Evolutionary conservation across 1,140 invertebrate genomes (phyloP).

Genomic region (Acromyrmex heyeri): DNA sequence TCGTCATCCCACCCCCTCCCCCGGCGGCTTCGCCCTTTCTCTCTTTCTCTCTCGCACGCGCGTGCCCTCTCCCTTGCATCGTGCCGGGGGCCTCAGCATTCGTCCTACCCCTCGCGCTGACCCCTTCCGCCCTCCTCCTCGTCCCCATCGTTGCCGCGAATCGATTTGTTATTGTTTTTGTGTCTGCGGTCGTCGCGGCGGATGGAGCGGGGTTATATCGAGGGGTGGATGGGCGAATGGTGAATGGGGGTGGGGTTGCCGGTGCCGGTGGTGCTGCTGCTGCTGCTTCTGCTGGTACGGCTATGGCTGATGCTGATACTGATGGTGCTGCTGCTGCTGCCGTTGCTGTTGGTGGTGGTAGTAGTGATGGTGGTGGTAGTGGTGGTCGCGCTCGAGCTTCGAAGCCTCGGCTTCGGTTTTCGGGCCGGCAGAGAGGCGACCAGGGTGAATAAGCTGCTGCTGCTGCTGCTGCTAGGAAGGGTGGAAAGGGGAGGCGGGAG

Average conservation of each 20-base stretch:
- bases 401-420: slow-evolving; percentile 72
- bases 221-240: slow-evolving; percentile 51
- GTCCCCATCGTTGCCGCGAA: slow-evolving; percentile 82
- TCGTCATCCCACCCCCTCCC: not conserved
- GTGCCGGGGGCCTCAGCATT: slow-evolving; percentile 52
- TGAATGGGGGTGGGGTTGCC: slow-evolving; percentile 46
- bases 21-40: slow-evolving; percentile 45
- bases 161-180: slow-evolving; percentile 87
- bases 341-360: slow-evolving; percentile 22
- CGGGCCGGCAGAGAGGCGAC: slow-evolving; percentile 72
- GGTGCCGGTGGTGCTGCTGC: slow-evolving; percentile 50
- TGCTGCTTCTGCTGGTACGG: not conserved
- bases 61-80: slow-evolving; percentile 22
- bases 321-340: not conserved
- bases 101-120: slow-evolving; percentile 79
- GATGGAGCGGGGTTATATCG: slow-evolving; percentile 73
- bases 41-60: slow-evolving; percentile 54
- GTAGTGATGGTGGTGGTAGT: slow-evolving; percentile 25
- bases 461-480: slow-evolving; percentile 20
- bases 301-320: not conserved
- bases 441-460: slow-evolving; percentile 65
- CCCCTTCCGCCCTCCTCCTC: slow-evolving; percentile 77
- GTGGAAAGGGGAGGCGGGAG: slow-evolving; percentile 26
- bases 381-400: slow-evolving; percentile 53
- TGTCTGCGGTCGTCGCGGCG: slow-evolving; percentile 84